phyloP scores from a whole-genome alignment of 2,888 invertebrate species.

The Yponomeuta evonymella region DNA sequence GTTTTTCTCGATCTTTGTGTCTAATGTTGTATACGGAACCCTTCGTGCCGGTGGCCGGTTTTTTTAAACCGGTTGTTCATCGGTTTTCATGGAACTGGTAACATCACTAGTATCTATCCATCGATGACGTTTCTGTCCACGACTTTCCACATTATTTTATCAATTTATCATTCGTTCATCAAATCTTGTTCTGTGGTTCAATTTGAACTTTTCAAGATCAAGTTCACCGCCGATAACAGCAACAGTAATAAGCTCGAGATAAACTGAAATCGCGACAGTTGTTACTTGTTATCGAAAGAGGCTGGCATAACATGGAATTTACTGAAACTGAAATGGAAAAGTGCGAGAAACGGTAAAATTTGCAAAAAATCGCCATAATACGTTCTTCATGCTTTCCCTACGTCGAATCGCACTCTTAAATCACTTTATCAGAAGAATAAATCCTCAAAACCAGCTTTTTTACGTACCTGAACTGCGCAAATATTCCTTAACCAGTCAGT shows the following conservation, averaged over 20 bases:
- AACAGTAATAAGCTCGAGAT: background rate
- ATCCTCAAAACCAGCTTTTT: background rate
- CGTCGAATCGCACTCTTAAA: background rate
- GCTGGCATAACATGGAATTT: conserved; percentile 29
- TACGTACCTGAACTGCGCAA: background rate
- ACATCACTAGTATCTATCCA: too few relatives aligned
- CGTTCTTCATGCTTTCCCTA: background rate
- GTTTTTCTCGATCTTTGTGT: too few relatives aligned
- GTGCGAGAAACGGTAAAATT: conserved; percentile 30
- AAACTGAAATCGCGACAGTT: background rate
- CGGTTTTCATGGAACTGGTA: too few relatives aligned
- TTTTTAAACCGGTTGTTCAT: too few relatives aligned
- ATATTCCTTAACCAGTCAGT: background rate
- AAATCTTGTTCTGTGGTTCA: background rate
- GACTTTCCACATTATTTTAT: background rate
- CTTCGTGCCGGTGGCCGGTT: too few relatives aligned
- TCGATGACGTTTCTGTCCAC: background rate
- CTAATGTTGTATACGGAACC: too few relatives aligned
- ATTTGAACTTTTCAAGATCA: background rate
- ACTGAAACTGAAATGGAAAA: conserved; percentile 28
- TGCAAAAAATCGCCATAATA: background rate
- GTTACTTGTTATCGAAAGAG: background rate
- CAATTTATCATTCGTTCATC: background rate
- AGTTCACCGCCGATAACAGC: background rate
- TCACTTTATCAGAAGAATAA: background rate